These are phyloP conservation scores for Porites cylindrica DNA, from an alignment of 92 coral and sea anemone species.

Conservation along the genomic window DNA sequence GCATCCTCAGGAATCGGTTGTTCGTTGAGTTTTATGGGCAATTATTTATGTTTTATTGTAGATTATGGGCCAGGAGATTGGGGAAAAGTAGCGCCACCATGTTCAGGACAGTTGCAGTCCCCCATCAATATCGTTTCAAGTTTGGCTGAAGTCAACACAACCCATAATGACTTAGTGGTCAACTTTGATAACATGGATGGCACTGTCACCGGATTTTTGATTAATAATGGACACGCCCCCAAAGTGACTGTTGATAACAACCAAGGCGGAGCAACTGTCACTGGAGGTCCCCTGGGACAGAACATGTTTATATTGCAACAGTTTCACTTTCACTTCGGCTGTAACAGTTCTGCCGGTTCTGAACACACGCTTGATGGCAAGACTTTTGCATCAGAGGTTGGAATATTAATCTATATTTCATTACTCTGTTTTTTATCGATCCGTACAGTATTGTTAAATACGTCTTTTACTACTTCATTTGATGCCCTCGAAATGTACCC, in stretches of 20 bases:
- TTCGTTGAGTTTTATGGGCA: too few species aligned
- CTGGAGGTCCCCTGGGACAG: constrained; percentile 46
- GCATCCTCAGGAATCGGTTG: not conserved
- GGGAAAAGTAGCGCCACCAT: constrained; percentile 60
- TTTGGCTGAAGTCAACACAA: not conserved
- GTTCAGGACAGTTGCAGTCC: constrained; percentile 64
- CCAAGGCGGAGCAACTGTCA: constrained; percentile 14
- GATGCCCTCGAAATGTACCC: not conserved
- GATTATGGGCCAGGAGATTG: constrained; percentile 80
- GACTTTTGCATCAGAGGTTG: constrained; percentile 72
- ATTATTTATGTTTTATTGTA: not conserved
- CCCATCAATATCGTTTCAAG: constrained; percentile 64
- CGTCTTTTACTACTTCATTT: not conserved
- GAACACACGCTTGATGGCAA: constrained; percentile 69
- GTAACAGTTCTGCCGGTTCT: constrained; percentile 64
- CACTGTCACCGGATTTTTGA: constrained; percentile 40
- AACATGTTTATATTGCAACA: constrained; percentile 49
- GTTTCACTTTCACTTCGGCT: constrained; percentile 80
- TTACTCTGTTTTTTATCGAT: not conserved
- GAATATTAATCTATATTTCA: not conserved
- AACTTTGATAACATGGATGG: constrained; percentile 18
- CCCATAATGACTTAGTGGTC: not conserved
- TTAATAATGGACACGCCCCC: constrained; percentile 79
- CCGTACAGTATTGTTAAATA: not conserved
- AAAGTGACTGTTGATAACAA: constrained; percentile 46